These are phyloP conservation scores for Diabrotica undecimpunctata DNA, from an alignment of 1,140 invertebrate species.

Conservation along the genomic window DNA sequence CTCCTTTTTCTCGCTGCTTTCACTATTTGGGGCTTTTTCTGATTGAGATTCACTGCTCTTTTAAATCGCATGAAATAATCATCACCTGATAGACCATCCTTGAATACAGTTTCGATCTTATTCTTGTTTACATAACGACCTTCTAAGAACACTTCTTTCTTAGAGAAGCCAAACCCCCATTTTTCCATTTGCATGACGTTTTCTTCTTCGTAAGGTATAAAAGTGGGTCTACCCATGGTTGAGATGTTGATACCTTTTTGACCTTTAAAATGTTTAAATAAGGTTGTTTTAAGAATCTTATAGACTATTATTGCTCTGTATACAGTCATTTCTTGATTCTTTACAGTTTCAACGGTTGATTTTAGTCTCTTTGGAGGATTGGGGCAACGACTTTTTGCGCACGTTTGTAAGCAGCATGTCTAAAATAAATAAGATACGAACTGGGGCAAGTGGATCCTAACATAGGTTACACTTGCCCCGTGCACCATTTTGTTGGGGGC, in stretches of 20 bases:
- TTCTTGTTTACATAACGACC: constrained; percentile 39
- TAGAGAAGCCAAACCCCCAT: constrained; percentile 42
- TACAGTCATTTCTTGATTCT: constrained; percentile 26
- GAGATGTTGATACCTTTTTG: constrained; percentile 25
- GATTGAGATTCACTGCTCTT: constrained; percentile 12
- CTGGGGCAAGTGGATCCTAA: no score
- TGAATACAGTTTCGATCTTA: constrained; percentile 41
- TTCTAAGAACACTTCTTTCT: constrained; percentile 39
- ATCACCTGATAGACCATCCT: constrained; percentile 42
- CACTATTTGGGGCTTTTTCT: constrained; percentile 14
- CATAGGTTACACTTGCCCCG: no score
- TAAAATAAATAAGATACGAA: no score
- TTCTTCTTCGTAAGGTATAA: constrained; percentile 32
- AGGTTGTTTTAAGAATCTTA: constrained; percentile 32
- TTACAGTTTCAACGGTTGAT: constrained; percentile 29
- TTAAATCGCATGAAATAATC: constrained; percentile 45
- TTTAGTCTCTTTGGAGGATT: constrained; percentile 28
- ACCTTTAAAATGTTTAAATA: constrained; percentile 27
- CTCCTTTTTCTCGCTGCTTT: constrained; percentile 17
- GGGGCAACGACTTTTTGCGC: constrained; percentile 9
- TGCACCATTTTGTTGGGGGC: no score
- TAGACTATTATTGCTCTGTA: constrained; percentile 23
- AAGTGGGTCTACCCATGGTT: constrained; percentile 33
- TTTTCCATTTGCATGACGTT: constrained; percentile 39
- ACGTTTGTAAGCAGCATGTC: no score